Evolutionary conservation across 1,140 invertebrate species (phyloP).

Genomic region (Cyclina sinensis): DNA sequence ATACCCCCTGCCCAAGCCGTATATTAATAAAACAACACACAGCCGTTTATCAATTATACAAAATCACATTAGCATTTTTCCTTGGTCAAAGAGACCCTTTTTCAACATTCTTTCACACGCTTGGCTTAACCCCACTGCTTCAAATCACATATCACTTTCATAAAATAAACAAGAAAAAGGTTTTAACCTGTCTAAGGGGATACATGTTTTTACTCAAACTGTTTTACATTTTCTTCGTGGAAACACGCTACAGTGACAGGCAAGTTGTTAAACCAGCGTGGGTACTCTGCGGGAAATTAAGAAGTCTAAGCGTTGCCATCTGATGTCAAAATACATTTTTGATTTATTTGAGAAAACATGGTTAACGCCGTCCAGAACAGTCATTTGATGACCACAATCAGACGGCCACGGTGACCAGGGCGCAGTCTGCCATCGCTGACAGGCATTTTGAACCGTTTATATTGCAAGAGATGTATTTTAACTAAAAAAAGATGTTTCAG

Average conservation of each 20-base stretch:
- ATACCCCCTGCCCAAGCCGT: background rate
- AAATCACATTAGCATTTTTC: background rate
- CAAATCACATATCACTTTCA: conserved; percentile 17
- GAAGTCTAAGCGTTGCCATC: background rate
- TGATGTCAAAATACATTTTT: conserved; percentile 26
- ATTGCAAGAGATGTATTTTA: too few relatives aligned
- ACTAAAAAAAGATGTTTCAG: too few relatives aligned
- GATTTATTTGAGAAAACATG: background rate
- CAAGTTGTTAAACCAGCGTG: conserved; percentile 26
- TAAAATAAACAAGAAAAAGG: conserved; percentile 51
- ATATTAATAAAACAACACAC: conserved; percentile 21
- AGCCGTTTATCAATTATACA: conserved; percentile 16
- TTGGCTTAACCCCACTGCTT: background rate
- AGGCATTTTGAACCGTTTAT: too few relatives aligned
- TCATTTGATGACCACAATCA: background rate
- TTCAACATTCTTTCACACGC: conserved; percentile 39
- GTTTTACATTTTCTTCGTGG: conserved; percentile 1
- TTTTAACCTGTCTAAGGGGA: conserved; percentile 43
- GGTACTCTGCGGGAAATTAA: conserved; percentile 18
- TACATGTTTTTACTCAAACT: conserved; percentile 33
- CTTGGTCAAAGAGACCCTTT: conserved; percentile 28
- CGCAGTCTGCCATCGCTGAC: background rate
- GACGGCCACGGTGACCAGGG: too few relatives aligned
- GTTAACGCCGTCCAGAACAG: background rate
- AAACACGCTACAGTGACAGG: conserved; percentile 24